Evolutionary conservation across 2,797 vertebrate genomes (phyloP), one percentile per base, ranked within the genome.

Genomic region (Poeciliopsis infans): DNA sequence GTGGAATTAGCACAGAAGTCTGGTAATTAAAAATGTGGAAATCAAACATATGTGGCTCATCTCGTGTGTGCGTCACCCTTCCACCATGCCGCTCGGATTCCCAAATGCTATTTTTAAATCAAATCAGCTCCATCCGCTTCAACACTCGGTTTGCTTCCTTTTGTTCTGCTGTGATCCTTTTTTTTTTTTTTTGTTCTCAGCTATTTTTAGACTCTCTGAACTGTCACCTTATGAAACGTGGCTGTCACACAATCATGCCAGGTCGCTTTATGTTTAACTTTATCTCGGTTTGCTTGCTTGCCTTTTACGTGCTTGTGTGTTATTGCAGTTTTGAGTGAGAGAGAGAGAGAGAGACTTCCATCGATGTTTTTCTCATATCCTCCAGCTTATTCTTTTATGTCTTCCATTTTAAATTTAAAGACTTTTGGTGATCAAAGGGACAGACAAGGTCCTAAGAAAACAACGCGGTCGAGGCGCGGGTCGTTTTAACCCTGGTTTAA

Each of bases 121-220:
- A 76, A 84, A 88, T 64, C 0, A 84, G 77, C 66, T 84, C 84
- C 78, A 76, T 82, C 85, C 77, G 69, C 70, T 70, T 61, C 53
- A 75, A 70, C 79, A 36, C 76, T 72, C 43, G 57, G 79, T 79
- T 89, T 79, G 86, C 79, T 76, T 61, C 71, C 73, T 74, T 83
- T 88, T 86, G 83, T 90, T 87, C 76, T 90, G 86, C 76, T 84
- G 84, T 82, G 88, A 85, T 83, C 86, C 86, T 86, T 86, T 82
- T 64, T 86, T 39, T 0, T 92, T 91, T 92, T 86, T 64, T 41
- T 8, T 41, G 7, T 41, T 74, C 70, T 28, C 28, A 85, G 85
- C 81, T 95, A 94, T 94, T 95, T 94, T 94, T 91, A 95, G 87
- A 49, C 69, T 46, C 72, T 82, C 75, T 86, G 85, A 86, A 86